phyloP scores from a whole-genome alignment of 2,888 invertebrate species.

The Chironomus tentans region DNA sequence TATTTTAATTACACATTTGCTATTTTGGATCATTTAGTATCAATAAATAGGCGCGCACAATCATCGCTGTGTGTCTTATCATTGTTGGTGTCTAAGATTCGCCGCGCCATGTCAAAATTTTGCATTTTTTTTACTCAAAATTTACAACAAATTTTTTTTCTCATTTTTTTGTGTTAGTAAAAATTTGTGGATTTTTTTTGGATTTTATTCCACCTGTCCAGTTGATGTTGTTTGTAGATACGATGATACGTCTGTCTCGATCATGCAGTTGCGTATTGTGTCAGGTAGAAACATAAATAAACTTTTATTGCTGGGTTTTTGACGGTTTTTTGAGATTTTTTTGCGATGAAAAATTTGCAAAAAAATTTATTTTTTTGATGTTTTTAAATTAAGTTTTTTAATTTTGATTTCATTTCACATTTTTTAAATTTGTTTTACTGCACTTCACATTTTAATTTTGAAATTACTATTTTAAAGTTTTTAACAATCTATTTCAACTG shows the following conservation, averaged over 20 bases:
- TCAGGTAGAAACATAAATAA: constrained; percentile 80
- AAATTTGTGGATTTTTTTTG: not conserved
- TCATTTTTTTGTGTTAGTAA: not conserved
- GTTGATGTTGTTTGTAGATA: constrained; percentile 91
- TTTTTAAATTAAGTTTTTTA: not conserved
- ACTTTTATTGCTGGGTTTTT: not conserved
- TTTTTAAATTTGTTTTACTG: not conserved
- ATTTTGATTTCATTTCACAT: not conserved
- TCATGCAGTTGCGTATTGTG: constrained; percentile 89
- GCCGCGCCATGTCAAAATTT: not conserved
- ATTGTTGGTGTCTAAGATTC: constrained; percentile 23
- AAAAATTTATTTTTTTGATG: not conserved
- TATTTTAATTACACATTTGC: constrained; percentile 24
- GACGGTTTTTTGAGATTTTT: not conserved
- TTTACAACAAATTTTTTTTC: not conserved
- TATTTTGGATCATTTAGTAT: constrained; percentile 14
- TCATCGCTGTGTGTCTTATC: constrained; percentile 7
- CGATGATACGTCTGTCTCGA: constrained; percentile 89
- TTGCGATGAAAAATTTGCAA: not conserved
- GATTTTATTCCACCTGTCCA: constrained; percentile 67
- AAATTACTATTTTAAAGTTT: too few relatives aligned
- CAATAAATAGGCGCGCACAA: not conserved
- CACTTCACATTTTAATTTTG: not conserved
- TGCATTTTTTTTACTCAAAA: not conserved
- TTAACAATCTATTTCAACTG: too few relatives aligned